Evolutionary conservation across 30 jellyfish, hydroid and myxozoan species (phyloP), one percentile per base, ranked within the genome.

Genomic region (Pseudorhiza aurosa): DNA sequence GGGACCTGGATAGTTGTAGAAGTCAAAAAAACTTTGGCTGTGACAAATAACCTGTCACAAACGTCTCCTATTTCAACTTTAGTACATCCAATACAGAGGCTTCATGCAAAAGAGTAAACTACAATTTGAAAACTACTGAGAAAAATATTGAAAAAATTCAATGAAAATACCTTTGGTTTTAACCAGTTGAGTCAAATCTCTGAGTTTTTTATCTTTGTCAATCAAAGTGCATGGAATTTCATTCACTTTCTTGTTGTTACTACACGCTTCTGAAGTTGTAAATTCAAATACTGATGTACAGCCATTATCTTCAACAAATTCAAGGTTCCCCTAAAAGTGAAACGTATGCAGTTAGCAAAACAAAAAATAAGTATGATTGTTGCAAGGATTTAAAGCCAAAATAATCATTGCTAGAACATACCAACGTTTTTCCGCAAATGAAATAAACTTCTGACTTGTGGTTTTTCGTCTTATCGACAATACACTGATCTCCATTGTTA

Each of bases 241-340:
- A 12, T 68, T 75, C 5, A 68, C 59, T 22, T 37, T 51, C 32
- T 25, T 40, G 2, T 31, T 37, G 2, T 46, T 18, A 29, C 65
- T 65, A 72, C 96, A 87, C 0, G 63, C 87, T 57, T 75, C 86
- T 7, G 83, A 30, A 9, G 96, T 75, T 29, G 72, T 18, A 39
- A 87, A 87, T 55, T 87, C 96, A 67, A 87, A 87, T 25, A 56
- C 19, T 0, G 33, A 29, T 2, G 59, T 70, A 75, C 96, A 87
- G 19, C 82, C 85, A 75, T 70, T 75, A 28, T 63, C 60, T 59
- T 75, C 91, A 75, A 87, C 75, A 55, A 75, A 67, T 64, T 75
- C 96, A 10, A 73, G 82, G 22, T 75, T 74, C 10, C 95, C 95
- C 95, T 83, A 50, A 24, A 59, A 50, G 21, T 45, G 25, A 29